Base-by-base conservation (phyloP, 2,888 invertebrate genomes). In the Orthosia cruda region DNA sequence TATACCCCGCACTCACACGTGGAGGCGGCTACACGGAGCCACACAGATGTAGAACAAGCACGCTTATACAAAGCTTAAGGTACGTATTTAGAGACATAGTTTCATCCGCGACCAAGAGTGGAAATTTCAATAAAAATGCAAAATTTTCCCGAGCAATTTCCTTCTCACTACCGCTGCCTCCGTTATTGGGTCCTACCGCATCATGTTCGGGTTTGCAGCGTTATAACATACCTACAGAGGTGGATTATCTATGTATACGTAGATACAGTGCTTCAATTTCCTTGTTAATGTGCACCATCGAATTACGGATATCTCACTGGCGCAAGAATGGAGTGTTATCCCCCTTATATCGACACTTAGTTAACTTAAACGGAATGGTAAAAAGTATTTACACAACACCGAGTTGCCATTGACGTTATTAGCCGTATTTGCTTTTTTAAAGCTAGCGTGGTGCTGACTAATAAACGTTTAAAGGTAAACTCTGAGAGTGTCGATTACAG, bases 41-140 rank as follows among this genome's bases (percentile, higher is more conserved):
- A 85, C 78, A 88, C 88, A 91, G 89, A 89, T 81, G 86, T 86
- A 61, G 57, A 74, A 87, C 90, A 91, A 89, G 89, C 87, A 89
- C 89, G 89, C 89, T 91, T 92, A 92, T 92, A 94, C 93, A 92
- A 93, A 94, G 92, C 92, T 95, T 92, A 93, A 94, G 93, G 92
- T 95, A 93, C 91, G 92, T 94, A 94, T 93, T 94, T 94, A 94
- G 92, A 94, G 92, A 94, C 92, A 93, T 94, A 95, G 94, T 95
- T 95, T 94, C 93, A 94, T 94, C 93, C 93, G 90, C 92, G 93
- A 91, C 92, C 93, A 93, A 93, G 94, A 95, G 94, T 95, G 93
- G 95, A 95, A 96, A 95, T 93, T 96, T 95, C 96, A 95, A 96
- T 96, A 96, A 96, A 96, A 95, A 96, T 96, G 96, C 94, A 94